Percentiles rank a stretch among this genome's conserved stretches.
phyloP scores from a whole-genome alignment of 2,888 invertebrate genomes.

The Seira sanloemensis region DNA sequence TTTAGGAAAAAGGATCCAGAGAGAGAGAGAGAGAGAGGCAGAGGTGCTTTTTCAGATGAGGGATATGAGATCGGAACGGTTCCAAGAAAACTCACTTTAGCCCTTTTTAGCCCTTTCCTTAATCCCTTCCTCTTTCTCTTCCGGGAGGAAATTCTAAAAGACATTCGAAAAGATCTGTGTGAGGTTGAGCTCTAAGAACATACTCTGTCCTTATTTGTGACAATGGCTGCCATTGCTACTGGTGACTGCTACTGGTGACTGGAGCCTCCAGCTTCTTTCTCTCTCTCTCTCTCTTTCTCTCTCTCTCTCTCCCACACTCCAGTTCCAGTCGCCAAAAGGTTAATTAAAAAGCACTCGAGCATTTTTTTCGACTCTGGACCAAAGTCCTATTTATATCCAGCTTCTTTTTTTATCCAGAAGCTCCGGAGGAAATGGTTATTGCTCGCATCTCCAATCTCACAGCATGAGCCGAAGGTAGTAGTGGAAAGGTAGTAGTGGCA shows the following conservation, averaged over 20 bases:
- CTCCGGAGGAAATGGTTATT: not conserved
- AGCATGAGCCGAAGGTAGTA: too few species aligned
- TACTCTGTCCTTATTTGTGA: too few species aligned
- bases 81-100: not conserved
- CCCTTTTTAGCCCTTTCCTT: slow-evolving; percentile 28
- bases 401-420: not conserved
- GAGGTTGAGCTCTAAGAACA: too few species aligned
- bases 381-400: not conserved
- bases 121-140: not conserved
- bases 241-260: too few species aligned
- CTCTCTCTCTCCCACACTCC: not conserved
- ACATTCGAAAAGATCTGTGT: too few species aligned
- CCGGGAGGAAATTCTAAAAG: not conserved
- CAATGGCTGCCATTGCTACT: too few species aligned
- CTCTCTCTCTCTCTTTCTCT: too few species aligned
- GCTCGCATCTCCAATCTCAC: not conserved
- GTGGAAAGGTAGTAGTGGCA: too few species aligned
- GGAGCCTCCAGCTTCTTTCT: too few species aligned
- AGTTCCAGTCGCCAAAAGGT: too few species aligned
- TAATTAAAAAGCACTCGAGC: not conserved
- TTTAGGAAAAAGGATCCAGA: not conserved
- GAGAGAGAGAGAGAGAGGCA: not conserved
- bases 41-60: too few species aligned
- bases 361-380: too few species aligned
- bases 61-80: not conserved